A percentile compares a stretch with the other conserved stretches of the same genome.
Conservation (phyloP, 2,797 vertebrate genomes). For the Pristis pectinata region DNA sequence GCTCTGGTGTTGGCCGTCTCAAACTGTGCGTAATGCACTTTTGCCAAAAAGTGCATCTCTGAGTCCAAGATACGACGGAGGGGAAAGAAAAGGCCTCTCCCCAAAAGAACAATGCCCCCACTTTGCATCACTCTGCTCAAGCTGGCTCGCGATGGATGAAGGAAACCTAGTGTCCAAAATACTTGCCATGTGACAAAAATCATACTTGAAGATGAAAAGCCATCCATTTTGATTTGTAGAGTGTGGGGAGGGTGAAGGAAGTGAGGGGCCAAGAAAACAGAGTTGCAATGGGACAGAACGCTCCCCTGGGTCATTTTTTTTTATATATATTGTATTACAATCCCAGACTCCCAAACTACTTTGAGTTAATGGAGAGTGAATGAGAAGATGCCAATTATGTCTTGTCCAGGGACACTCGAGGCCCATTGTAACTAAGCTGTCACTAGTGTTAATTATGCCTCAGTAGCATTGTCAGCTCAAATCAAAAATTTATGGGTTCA, state of each 20-base stretch:
- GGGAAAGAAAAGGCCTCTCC: neutral
- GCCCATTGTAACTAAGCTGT: neutral
- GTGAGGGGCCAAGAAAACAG: neutral
- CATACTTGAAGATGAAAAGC: neutral
- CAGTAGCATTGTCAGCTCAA: too few relatives aligned
- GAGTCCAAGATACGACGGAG: neutral
- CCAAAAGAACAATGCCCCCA: too few relatives aligned
- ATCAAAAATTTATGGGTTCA: too few relatives aligned
- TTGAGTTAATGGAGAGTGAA: neutral
- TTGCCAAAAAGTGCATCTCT: neutral
- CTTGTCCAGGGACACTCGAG: neutral
- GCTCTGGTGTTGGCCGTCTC: neutral
- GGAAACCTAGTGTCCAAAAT: neutral
- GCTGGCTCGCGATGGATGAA: neutral
- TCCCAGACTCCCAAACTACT: neutral
- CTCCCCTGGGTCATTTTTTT: neutral
- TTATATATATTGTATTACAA: too few relatives aligned
- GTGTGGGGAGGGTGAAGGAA: neutral
- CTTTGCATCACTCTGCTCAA: neutral
- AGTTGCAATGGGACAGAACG: neutral
- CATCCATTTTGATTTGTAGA: neutral
- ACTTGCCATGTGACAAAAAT: neutral
- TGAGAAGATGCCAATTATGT: neutral
- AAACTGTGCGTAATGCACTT: neutral
- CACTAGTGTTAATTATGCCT: too few relatives aligned